Evolutionary conservation across 92 coral and sea anemone species (phyloP), one percentile per base, ranked within the genome.

Genomic region (Palythoa heliodiscus): DNA sequence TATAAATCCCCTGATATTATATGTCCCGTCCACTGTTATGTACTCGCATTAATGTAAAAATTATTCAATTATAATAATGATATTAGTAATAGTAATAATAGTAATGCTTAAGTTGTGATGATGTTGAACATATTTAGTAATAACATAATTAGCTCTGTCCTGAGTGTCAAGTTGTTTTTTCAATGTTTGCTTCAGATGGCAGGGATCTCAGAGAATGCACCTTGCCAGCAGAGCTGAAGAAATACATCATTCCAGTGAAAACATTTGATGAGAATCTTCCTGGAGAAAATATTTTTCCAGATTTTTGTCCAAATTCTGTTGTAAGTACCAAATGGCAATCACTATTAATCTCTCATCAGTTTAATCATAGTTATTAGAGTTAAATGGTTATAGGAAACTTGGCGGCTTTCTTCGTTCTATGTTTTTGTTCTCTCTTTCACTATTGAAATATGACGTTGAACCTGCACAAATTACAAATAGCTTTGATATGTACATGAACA

Each of bases 241-340:
- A 86, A 87, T 93, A 86, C 82, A 91, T 89, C 25, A 89, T 78
- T 38, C 87, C 83, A 53, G 98, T 94, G 11, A 89, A 87, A 87
- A 90, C 92, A 72, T 96, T 96, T 70, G 83, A 94, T 50, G 98
- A 94, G 57, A 95, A 92, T 69, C 87, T 91, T 15, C 88, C 85
- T 14, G 98, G 98, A 48, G 96, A 92, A 88, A 90, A 94, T 70
- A 87, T 96, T 52, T 96, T 96, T 73, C 92, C 98, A 35, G 82
- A 89, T 48, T 71, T 92, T 40, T 82, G 71, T 7, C 78, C 88
- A 48, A 37, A 70, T 15, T 78, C 83, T 17, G 75, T 78, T 55
- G 98, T 96, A 86, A 90, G 93, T 73, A 29, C 15, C 7, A 17
- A 55, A 3, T 69, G 48, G 35, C 35, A 24, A 67, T 39, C 37